Base-by-base conservation (phyloP, 2,113 vertebrate genomes). In the Ammodytes dubius region DNA sequence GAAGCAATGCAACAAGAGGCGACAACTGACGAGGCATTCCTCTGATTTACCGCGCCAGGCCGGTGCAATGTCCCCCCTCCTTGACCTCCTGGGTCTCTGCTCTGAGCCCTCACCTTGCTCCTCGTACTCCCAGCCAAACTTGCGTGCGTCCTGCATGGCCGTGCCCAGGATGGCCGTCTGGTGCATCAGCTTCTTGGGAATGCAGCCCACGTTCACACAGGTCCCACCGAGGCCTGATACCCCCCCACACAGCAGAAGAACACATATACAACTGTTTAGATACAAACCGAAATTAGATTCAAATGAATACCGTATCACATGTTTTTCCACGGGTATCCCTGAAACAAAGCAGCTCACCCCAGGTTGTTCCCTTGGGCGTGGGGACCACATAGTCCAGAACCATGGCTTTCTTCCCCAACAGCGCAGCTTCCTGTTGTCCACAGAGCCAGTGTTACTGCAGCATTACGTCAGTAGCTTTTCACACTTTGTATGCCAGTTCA, bases 101-200 rank as follows among this genome's bases (percentile, higher is more conserved):
- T 43, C 37, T 17, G 58, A 63, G 17, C 15, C 9, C 93, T 89
- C 82, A 99, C 98, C 98, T 92, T 92, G 91, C 13, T 97, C 96
- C 0, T 94, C 91, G 53, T 96, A 97, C 59, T 98, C 96, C 98
- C 98, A 99, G 85, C 98, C 98, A 0, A 96, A 99, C 56, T 95
- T 98, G 87, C 96, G 96, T 0, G 98, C 96, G 59, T 99, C 98
- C 17, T 91, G 82, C 54, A 99, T 70, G 1, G 97, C 94, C 3
- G 97, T 96, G 0, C 95, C 91, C 39, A 99, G 88, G 82, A 99
- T 83, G 0, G 98, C 97, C 0, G 98, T 97, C 82, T 99, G 97
- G 85, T 99, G 98, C 98, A 99, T 99, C 87, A 99, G 80, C 81
- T 99, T 99, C 94, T 99, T 99, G 15, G 98, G 98, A 89, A 99